Evolutionary conservation across 2,888 invertebrate genomes (phyloP).

Genomic region (Andrena flavipes): DNA sequence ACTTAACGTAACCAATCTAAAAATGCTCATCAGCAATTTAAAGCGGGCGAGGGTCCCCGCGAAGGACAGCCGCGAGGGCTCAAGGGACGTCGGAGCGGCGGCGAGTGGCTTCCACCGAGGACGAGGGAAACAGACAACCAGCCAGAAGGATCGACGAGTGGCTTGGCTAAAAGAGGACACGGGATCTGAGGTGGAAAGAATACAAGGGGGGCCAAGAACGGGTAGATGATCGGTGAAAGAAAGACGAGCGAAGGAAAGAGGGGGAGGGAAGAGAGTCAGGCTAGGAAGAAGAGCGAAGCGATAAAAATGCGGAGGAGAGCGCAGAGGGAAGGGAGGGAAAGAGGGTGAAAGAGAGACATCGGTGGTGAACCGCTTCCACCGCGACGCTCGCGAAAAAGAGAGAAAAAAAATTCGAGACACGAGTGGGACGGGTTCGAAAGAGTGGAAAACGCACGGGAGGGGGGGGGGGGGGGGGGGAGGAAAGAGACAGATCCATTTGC

Average conservation of each 20-base stretch:
- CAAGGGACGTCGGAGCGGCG: conserved; percentile 52
- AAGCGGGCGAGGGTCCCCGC: conserved; percentile 77
- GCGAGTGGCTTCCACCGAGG: conserved; percentile 44
- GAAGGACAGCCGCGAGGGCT: conserved; percentile 69
- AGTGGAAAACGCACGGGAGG: conserved; percentile 41
- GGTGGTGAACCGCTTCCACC: conserved; percentile 69
- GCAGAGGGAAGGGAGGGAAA: conserved; percentile 40
- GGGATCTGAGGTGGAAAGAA: not conserved
- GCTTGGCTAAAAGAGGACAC: conserved; percentile 39
- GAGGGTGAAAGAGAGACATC: conserved; percentile 49
- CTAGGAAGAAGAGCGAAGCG: conserved; percentile 28
- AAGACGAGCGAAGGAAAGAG: not conserved
- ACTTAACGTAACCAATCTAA: conserved; percentile 84
- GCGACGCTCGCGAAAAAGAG: conserved; percentile 41
- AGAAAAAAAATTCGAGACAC: conserved; percentile 34
- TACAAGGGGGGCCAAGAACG: conserved; percentile 3
- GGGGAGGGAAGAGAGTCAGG: conserved; percentile 23
- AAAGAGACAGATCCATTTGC: conserved; percentile 81
- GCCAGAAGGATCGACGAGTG: conserved; percentile 31
- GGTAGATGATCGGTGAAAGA: not conserved
- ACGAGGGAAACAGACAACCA: conserved; percentile 54
- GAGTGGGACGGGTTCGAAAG: not conserved
- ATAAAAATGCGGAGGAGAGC: conserved; percentile 28
- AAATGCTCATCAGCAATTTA: conserved; percentile 85
- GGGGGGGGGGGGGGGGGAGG: conserved; percentile 48